Conservation (phyloP, 2,797 vertebrate genomes). For the Sphenodon punctatus region DNA sequence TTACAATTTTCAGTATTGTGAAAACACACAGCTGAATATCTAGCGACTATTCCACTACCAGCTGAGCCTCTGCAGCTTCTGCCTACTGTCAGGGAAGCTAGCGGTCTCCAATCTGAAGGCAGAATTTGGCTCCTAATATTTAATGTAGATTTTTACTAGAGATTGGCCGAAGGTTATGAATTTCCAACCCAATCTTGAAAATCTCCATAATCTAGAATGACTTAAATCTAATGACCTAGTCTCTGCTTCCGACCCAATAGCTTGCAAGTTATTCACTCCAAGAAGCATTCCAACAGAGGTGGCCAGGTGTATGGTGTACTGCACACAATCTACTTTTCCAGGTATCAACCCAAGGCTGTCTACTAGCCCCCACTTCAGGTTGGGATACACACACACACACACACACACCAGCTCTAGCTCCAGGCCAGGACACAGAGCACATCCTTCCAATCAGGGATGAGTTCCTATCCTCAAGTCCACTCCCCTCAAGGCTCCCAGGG, state of each 20-base stretch:
- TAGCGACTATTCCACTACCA: background rate
- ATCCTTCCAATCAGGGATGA: no score
- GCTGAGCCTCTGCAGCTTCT: background rate
- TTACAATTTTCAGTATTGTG: background rate
- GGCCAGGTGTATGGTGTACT: no score
- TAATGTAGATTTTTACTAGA: background rate
- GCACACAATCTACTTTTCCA: no score
- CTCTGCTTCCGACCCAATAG: background rate
- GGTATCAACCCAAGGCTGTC: no score
- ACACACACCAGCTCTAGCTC: no score
- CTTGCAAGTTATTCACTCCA: background rate
- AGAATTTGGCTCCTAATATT: background rate
- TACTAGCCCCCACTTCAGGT: no score
- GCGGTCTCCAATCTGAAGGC: background rate
- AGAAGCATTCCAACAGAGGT: no score
- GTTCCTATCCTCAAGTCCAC: no score
- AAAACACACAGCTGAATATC: background rate
- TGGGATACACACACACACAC: no score
- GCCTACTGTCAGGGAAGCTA: background rate
- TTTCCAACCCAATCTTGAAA: background rate
- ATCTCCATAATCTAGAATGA: accelerated
- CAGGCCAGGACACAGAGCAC: no score
- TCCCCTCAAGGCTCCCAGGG: no score
- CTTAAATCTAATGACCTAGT: background rate
- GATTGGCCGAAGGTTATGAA: no score